Conservation (phyloP, 2,113 vertebrate species). For the Tychaedon coryphoeus region DNA sequence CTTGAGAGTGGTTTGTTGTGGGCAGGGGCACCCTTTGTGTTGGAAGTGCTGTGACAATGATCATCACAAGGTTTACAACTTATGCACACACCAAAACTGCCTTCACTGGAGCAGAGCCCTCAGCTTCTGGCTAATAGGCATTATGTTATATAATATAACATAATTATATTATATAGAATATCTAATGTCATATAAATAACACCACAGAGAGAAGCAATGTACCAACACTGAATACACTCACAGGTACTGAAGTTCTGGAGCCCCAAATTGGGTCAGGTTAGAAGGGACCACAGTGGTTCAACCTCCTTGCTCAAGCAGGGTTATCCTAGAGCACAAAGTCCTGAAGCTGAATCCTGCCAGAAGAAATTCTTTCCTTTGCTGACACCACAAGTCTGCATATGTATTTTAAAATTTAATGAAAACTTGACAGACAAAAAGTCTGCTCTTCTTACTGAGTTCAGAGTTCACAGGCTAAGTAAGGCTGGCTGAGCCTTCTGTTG, state of each 20-base stretch:
- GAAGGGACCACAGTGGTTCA: too few relatives aligned
- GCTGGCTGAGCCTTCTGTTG: not conserved
- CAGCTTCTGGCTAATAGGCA: not conserved
- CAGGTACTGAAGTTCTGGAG: not conserved
- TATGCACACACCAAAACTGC: not conserved
- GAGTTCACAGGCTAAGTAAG: not conserved
- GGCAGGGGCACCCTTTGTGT: not conserved
- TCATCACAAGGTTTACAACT: not conserved
- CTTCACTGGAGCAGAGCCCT: not conserved
- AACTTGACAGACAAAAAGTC: not conserved
- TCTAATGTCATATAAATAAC: not conserved
- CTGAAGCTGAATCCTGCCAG: not conserved
- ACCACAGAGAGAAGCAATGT: fast-evolving
- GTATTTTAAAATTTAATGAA: constrained; percentile 56
- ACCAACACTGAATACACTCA: not conserved
- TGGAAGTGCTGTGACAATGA: not conserved
- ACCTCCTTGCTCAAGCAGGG: not conserved
- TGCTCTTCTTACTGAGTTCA: not conserved
- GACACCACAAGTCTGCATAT: not conserved
- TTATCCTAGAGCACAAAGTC: not conserved
- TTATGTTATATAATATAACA: not conserved
- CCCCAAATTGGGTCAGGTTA: not conserved
- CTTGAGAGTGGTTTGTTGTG: not conserved
- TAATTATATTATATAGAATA: too few relatives aligned
- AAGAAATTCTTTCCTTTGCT: not conserved